Evolutionary conservation across 2,797 vertebrate species (phyloP).

Genomic region (Scomberomorus guttatus): DNA sequence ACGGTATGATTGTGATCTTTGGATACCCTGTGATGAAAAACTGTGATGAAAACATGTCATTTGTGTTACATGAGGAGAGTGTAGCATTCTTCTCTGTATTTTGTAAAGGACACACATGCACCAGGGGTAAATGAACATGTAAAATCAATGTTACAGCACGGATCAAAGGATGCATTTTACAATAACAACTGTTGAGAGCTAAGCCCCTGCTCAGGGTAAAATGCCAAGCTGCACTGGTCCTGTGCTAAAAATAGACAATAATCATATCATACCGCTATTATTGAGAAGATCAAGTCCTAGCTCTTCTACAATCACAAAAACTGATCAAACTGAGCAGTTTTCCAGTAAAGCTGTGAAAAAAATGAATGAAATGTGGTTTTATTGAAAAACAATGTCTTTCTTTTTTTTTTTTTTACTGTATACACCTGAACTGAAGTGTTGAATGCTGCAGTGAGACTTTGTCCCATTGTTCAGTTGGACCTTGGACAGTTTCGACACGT

Average conservation of each 20-base stretch:
- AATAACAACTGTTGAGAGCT: slow-evolving; percentile 11
- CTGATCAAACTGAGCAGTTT: background rate
- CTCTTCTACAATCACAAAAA: background rate
- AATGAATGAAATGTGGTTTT: slow-evolving; percentile 9
- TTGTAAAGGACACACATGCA: background rate
- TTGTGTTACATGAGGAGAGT: background rate
- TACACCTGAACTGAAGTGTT: slow-evolving; percentile 4
- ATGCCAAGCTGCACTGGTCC: background rate
- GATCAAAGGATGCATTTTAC: slow-evolving; percentile 2
- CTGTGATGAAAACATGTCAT: background rate
- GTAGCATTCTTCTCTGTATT: background rate
- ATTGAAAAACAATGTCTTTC: slow-evolving; percentile 6
- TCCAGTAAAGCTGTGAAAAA: background rate
- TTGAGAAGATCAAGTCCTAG: slow-evolving; percentile 6
- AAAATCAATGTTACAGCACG: slow-evolving; percentile 17
- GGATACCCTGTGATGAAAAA: background rate
- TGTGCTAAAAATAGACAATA: slow-evolving; percentile 17
- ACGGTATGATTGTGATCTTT: background rate
- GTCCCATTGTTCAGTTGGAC: slow-evolving; percentile 29
- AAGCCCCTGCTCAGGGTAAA: slow-evolving; percentile 22
- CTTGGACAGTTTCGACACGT: slow-evolving; percentile 31
- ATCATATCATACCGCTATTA: slow-evolving; percentile 12
- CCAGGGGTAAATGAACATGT: slow-evolving; percentile 3
- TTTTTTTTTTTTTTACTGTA: background rate
- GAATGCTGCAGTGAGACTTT: slow-evolving; percentile 4